Base-by-base conservation (phyloP, 1,140 invertebrate genomes). In the Argopecten irradians region DNA sequence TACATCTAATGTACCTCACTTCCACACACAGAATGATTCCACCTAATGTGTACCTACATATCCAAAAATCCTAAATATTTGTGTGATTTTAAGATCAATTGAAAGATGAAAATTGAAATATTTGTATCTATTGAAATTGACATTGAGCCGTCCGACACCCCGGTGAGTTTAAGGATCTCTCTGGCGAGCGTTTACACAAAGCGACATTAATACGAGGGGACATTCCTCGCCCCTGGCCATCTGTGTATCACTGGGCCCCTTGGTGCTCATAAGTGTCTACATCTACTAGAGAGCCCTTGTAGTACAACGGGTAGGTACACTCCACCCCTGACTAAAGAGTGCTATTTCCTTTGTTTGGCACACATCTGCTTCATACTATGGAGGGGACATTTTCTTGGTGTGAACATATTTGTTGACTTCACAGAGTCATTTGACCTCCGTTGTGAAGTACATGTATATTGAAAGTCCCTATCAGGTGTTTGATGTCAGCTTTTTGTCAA, bases 31-130 rank as follows among this genome's bases (percentile, higher is more conserved):
- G 55, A 11, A 22, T 8, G 22, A n/a, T 71, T n/a, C 55, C 1
- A 71, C 55, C 55, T 28, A 71, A 28, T 71, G 55, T 71, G 55
- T 71, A 71, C 55, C n/a, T 71, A 71, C n/a, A 71, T 5, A 71
- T 71, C 0, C 55, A 71, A 71, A 71, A 71, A 71, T 71, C 22
- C 55, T n/a, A 71, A 71, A 71, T 71, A 71, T 71, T 71, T 71
- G 55, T 71, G 55, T 71, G 55, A 71, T 71, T 71, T 71, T 71
- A 71, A 71, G 55, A 71, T 71, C 55, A 71, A 71, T 71, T 71
- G 55, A 71, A n/a, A 71, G 55, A 71, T 5, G 19, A 71, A 71
- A 71, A 71, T 71, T 71, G 55, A 71, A 71, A 71, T 71, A 71
- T 71, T 71, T 71, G 55, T 71, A 71, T 71, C 55, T 71, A 71